Evolutionary conservation across 2,888 invertebrate species (phyloP), one percentile per base, ranked within the genome.

Genomic region (Eugnorisma glareosa): DNA sequence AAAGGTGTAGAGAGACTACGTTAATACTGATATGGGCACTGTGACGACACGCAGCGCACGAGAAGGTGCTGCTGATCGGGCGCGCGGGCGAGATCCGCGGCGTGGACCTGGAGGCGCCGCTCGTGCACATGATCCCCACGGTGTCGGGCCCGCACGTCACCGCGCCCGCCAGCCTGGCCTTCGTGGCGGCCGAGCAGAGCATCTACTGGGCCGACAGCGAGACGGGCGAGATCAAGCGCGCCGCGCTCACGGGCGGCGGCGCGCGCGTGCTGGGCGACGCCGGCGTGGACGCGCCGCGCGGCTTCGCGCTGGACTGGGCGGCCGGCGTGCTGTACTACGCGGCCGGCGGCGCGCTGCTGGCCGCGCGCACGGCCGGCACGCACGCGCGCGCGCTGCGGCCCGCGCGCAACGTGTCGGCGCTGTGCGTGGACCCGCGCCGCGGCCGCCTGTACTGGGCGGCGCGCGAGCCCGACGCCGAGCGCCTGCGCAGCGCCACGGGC

Each of bases 281-380:
- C 67, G 98, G 97, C 66, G 94, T 97, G 79, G 96, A 96, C 85
- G 94, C 96, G 48, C 97, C 96, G 48, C 97, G 97, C 73, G 98
- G 98, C 5, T 97, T 99, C 91, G 98, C 98, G 57, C 97, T 99
- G 77, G 99, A 99, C 96, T 98, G 98, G 98, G 97, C 98, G 78
- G 98, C 98, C 28, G 96, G 97, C 67, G 97, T 98, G 90, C 97
- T 98, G 94, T 98, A 98, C 94, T 97, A 98, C 92, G 97, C 97
- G 95, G 97, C 97, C 18, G 95, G 95, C 75, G 91, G 89, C 94
- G 95, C 97, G 85, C 98, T 99, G 84, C 96, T 97, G 74, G 98
- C 97, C 1, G 97, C 98, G 84, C 98, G 97, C 90, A 95, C 98
- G 72, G 97, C 97, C 84, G 99, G 98, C 5, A 98, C 98, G 93